Evolutionary conservation across 2,797 vertebrate species (phyloP).

Genomic region (Brotula barbata): DNA sequence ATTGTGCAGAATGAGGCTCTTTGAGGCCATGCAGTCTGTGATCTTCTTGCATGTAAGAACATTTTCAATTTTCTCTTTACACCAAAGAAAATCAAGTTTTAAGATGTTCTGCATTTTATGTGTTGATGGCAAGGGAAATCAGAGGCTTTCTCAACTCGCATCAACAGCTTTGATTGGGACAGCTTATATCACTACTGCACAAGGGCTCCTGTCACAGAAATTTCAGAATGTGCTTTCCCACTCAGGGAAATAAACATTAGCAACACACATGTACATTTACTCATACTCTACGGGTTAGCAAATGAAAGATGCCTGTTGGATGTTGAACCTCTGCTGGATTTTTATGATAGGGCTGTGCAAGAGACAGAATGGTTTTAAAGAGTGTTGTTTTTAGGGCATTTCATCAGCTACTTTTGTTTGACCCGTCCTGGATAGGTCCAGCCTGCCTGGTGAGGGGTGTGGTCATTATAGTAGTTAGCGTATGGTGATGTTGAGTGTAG

Average conservation of each 20-base stretch:
- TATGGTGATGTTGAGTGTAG: slow-evolving; percentile 30
- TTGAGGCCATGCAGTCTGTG: slow-evolving; percentile 48
- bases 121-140: slow-evolving; percentile 32
- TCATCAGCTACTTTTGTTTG: slow-evolving; percentile 16
- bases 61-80: slow-evolving; percentile 58
- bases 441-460: slow-evolving; percentile 19
- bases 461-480: slow-evolving; percentile 44
- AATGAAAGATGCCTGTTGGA: background rate
- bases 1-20: slow-evolving; percentile 31
- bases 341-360: slow-evolving; percentile 14
- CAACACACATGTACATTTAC: no score
- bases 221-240: slow-evolving; percentile 24
- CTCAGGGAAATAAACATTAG: no score
- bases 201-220: slow-evolving; percentile 17
- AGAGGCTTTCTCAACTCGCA: slow-evolving; percentile 19
- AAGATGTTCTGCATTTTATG: slow-evolving; percentile 39
- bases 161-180: slow-evolving; percentile 25
- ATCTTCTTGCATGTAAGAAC: slow-evolving; percentile 48
- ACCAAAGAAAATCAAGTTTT: slow-evolving; percentile 61
- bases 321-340: slow-evolving; percentile 1
- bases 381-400: slow-evolving; percentile 1
- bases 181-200: slow-evolving; percentile 14
- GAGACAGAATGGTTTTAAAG: background rate
- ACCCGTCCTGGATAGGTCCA: slow-evolving; percentile 29
- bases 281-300: no score